These are phyloP conservation scores for Phalacrocorax aristotelis DNA, from an alignment of 2,113 vertebrate genomes.

Conservation along the genomic window DNA sequence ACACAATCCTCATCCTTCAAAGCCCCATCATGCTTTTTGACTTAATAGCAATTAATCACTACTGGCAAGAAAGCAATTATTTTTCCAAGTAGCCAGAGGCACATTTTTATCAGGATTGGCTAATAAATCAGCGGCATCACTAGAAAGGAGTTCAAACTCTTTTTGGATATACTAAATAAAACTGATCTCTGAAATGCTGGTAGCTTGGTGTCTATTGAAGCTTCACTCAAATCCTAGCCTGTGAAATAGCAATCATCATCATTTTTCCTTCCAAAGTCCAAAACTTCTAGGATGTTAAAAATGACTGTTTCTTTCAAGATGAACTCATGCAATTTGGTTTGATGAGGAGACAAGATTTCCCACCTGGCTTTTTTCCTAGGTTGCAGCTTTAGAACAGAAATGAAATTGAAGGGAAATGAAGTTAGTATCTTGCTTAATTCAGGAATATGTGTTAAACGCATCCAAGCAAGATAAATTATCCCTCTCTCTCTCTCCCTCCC, in stretches of 20 bases:
- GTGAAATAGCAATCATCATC: not conserved
- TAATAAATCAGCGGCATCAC: constrained; percentile 76
- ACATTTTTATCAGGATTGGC: constrained; percentile 79
- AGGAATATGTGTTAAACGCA: constrained; percentile 52
- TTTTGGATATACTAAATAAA: constrained; percentile 70
- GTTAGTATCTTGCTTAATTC: constrained; percentile 58
- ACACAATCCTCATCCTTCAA: constrained; percentile 63
- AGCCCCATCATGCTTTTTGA: constrained; percentile 71
- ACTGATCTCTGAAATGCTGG: constrained; percentile 6
- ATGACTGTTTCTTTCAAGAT: constrained; percentile 17
- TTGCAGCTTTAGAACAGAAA: constrained; percentile 30
- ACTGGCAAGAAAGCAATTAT: constrained; percentile 71
- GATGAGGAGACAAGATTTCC: constrained; percentile 1
- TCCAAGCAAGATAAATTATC: constrained; percentile 51
- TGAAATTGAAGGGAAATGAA: constrained; percentile 38
- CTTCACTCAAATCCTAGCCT: not conserved
- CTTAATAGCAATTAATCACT: constrained; percentile 78
- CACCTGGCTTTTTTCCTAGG: not conserved
- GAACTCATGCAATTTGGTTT: constrained; percentile 24
- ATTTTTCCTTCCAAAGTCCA: constrained; percentile 37
- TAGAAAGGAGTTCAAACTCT: constrained; percentile 74
- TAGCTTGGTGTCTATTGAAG: not conserved
- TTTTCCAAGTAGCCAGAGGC: constrained; percentile 74
- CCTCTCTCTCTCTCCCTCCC: not conserved
- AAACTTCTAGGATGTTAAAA: constrained; percentile 41